Evolutionary conservation across 2,888 invertebrate species (phyloP).

Genomic region (Acleris holmiana): DNA sequence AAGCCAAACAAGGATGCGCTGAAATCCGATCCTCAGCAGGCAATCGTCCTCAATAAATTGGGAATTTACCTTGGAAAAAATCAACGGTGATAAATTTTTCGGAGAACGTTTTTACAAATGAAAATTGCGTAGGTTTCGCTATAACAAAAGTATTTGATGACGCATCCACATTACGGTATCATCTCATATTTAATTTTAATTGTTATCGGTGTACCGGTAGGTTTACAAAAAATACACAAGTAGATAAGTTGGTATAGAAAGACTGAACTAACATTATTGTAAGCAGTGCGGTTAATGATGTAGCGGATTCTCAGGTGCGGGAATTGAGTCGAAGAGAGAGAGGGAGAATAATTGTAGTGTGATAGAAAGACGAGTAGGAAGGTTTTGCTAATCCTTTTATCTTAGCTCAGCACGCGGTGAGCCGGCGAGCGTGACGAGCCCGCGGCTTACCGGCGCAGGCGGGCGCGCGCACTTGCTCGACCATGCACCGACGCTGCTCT

Average conservation of each 20-base stretch:
- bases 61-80: constrained; percentile 47
- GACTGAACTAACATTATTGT: constrained; percentile 15
- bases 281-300: constrained; percentile 26
- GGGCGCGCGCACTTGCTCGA: constrained; percentile 61
- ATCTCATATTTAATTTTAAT: constrained; percentile 25
- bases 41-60: constrained; percentile 47
- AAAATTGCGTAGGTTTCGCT: constrained; percentile 36
- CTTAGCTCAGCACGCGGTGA: constrained; percentile 69
- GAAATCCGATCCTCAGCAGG: constrained; percentile 47
- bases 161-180: constrained; percentile 29
- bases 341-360: constrained; percentile 31
- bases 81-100: constrained; percentile 41
- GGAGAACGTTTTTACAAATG: constrained; percentile 40
- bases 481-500: constrained; percentile 56
- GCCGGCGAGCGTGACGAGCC: constrained; percentile 50
- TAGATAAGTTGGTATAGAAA: constrained; percentile 1
- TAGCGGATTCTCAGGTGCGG: constrained; percentile 25
- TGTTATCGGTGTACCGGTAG: constrained; percentile 6
- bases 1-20: constrained; percentile 50
- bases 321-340: constrained; percentile 30
- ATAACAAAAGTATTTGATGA: constrained; percentile 38
- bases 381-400: constrained; percentile 73
- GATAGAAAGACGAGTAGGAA: constrained; percentile 59
- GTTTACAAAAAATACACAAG: constrained; percentile 12
- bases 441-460: constrained; percentile 46